Conservation (phyloP, 1,140 invertebrate species). For the Orius insidiosus region DNA sequence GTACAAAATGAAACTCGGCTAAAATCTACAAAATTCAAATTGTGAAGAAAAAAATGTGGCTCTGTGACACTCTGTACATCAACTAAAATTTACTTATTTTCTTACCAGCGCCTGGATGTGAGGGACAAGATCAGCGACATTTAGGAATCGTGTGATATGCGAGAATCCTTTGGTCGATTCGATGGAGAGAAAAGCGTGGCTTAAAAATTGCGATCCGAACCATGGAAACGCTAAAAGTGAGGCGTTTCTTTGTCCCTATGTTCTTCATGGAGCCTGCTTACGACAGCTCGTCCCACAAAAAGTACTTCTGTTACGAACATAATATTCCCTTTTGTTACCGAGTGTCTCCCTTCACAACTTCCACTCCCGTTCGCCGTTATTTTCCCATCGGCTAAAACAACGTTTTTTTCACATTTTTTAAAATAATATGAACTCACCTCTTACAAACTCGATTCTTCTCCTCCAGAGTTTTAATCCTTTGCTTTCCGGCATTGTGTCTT, state of each 20-base stretch:
- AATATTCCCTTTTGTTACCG: constrained; percentile 36
- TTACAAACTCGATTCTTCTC: constrained; percentile 34
- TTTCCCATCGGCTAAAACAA: constrained; percentile 23
- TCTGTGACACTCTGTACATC: too few relatives aligned
- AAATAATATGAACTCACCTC: background rate
- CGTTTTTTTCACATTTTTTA: background rate
- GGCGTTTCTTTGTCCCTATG: constrained; percentile 42
- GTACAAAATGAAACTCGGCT: too few relatives aligned
- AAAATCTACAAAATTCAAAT: too few relatives aligned
- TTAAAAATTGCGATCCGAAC: constrained; percentile 42
- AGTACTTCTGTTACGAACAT: constrained; percentile 40
- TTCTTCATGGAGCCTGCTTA: constrained; percentile 37
- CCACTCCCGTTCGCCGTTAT: constrained; percentile 33
- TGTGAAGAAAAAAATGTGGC: too few relatives aligned
- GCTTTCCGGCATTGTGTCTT: constrained; percentile 34
- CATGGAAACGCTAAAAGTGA: constrained; percentile 39
- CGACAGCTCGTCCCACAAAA: constrained; percentile 38
- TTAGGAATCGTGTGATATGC: constrained; percentile 37
- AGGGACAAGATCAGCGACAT: constrained; percentile 36
- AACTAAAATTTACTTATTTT: too few relatives aligned
- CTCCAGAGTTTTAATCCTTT: constrained; percentile 33
- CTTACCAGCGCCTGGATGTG: constrained; percentile 32
- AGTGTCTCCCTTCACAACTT: constrained; percentile 37
- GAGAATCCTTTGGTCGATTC: constrained; percentile 33
- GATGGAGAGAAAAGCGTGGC: constrained; percentile 39